These are phyloP conservation scores for Cynoglossus semilaevis DNA, from an alignment of 2,113 vertebrate genomes.

Conservation along the genomic window DNA sequence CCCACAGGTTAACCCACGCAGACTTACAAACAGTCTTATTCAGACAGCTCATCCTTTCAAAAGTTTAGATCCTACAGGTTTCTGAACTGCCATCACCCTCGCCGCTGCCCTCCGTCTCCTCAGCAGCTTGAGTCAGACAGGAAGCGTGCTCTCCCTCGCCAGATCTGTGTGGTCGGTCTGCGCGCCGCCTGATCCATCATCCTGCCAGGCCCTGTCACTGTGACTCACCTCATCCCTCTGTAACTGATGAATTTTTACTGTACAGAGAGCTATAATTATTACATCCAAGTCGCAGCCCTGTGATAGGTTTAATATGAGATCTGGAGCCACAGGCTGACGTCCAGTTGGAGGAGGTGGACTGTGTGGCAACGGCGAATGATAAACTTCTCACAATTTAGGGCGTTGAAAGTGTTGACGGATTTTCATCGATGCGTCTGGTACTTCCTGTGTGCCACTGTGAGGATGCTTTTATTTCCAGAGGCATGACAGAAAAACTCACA, in stretches of 20 bases:
- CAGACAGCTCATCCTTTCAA: neutral
- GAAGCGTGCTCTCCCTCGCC: neutral
- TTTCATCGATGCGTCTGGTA: conserved; percentile 25
- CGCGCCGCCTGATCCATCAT: conserved; percentile 46
- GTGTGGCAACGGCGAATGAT: conserved; percentile 23
- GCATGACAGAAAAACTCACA: conserved; percentile 41
- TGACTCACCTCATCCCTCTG: neutral
- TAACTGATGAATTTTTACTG: conserved; percentile 34
- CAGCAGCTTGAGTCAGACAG: neutral
- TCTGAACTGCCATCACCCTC: conserved; percentile 19
- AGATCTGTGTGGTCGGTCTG: conserved; percentile 22
- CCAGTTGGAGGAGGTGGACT: conserved; percentile 33
- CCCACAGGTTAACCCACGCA: no score
- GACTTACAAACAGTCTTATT: no score
- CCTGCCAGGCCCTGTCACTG: conserved; percentile 19
- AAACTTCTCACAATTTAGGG: conserved; percentile 34
- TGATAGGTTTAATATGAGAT: conserved; percentile 44
- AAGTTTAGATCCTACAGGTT: conserved; percentile 5
- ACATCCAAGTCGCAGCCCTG: conserved; percentile 17
- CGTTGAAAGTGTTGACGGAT: conserved; percentile 23
- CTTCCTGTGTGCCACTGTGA: conserved; percentile 23
- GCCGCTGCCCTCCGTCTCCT: conserved; percentile 4
- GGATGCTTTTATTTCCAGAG: conserved; percentile 49
- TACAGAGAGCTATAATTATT: conserved; percentile 34
- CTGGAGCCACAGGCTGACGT: conserved; percentile 9